Evolutionary conservation across 2,797 vertebrate species (phyloP).

Genomic region (Rhadinocentrus ornatus): DNA sequence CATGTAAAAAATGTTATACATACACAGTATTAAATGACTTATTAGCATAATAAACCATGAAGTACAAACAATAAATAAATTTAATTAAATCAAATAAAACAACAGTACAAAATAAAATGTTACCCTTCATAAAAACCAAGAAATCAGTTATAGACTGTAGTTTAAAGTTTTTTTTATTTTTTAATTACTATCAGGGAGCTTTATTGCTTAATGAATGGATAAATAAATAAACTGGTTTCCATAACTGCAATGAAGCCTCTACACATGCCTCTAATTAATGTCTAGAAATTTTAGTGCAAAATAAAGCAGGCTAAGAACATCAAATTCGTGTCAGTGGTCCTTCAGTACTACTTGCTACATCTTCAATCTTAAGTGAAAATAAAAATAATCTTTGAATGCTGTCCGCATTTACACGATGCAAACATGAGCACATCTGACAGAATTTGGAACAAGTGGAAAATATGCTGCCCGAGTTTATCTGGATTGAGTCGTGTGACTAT

Average conservation of each 20-base stretch:
- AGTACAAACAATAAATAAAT: background rate
- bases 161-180: too few species aligned
- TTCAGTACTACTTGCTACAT: background rate
- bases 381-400: background rate
- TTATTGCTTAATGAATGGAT: too few species aligned
- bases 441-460: background rate
- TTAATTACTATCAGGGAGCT: background rate
- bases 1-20: background rate
- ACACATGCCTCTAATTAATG: too few species aligned
- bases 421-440: background rate
- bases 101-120: too few species aligned
- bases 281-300: too few species aligned
- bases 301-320: too few species aligned
- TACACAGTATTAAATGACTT: background rate
- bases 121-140: background rate
- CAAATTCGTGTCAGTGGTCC: background rate
- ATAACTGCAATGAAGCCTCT: too few species aligned
- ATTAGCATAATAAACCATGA: background rate
- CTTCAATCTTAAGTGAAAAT: background rate
- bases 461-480: background rate
- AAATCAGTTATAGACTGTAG: background rate
- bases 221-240: too few species aligned
- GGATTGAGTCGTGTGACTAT: background rate
- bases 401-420: background rate
- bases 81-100: background rate